Evolutionary conservation across 2,888 invertebrate genomes (phyloP), one percentile per base, ranked within the genome.

Genomic region (Enchytraeus crypticus): DNA sequence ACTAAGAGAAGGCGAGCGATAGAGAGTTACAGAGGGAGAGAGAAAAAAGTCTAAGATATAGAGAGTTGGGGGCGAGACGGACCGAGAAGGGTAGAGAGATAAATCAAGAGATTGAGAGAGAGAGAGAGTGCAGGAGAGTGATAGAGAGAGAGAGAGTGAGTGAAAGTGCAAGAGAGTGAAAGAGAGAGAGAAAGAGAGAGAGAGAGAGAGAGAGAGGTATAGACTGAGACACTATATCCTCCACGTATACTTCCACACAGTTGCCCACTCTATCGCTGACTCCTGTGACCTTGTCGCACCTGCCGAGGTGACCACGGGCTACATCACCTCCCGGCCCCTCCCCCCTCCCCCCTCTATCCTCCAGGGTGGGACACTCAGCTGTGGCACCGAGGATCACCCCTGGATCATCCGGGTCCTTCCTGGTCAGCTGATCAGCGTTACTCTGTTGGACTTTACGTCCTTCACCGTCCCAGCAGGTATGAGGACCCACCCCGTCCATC

Each of bases 1-100:
- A 58, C 26, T 18, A 18, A 59, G 56, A 11, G 34, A 59, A 29
- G 30, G 5, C 54, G 55, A 27, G 55, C 21, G 30, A 34, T 27
- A 49, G 56, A 56, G 47, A 4, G 38, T 47, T 43, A 51, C 21
- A 57, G n/a, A 43, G 53, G n/a, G 43, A 43, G n/a, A 43, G 43
- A 43, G 43, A 43, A 43, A 11, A 43, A 43, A 43, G 43, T 14
- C 11, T 14, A 43, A 43, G 43, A 43, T 11, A 43, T n/a, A 43
- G n/a, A 43, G 43, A 43, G 43, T n/a, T 14, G 43, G 43, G 14
- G n/a, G 43, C 11, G 43, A 11, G 11, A 43, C 11, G 11, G 14
- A 43, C 11, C n/a, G 14, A 43, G 43, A 14, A 11, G n/a, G 43
- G 11, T n/a, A 43, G 43, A 14, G 14, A 43, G 43, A 51, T 4